A percentile compares a stretch with the other conserved stretches of the same genome.
Evolutionary conservation across 2,113 vertebrate genomes (phyloP).

Genomic region (Nematolebias whitei): DNA sequence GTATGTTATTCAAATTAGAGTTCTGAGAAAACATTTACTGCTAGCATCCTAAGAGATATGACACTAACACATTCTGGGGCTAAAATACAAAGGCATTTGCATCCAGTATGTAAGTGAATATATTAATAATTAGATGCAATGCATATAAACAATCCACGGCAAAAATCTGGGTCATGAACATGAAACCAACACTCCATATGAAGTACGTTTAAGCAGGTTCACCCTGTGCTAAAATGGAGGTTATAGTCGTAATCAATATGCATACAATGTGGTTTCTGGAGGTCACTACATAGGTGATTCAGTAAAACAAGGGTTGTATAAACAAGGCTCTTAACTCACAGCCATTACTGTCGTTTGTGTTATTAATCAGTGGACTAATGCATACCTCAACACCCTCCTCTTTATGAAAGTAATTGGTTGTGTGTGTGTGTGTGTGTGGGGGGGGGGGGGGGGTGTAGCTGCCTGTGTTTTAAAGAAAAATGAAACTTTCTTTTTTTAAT

Average conservation of each 20-base stretch:
- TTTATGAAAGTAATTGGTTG: slow-evolving; percentile 2
- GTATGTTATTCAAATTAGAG: neutral
- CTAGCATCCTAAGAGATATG: neutral
- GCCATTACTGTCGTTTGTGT: slow-evolving; percentile 13
- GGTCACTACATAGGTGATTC: slow-evolving; percentile 26
- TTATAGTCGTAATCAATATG: slow-evolving; percentile 18
- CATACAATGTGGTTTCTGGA: slow-evolving; percentile 13
- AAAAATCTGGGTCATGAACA: neutral
- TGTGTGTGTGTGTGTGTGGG: neutral
- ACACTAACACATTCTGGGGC: neutral
- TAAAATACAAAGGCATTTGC: neutral
- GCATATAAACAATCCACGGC: neutral
- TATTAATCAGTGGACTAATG: slow-evolving; percentile 12
- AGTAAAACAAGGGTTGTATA: slow-evolving; percentile 23
- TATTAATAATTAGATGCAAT: slow-evolving; percentile 1
- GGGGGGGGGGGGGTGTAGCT: too few relatives aligned
- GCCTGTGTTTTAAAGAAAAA: too few relatives aligned
- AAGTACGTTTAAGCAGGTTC: slow-evolving; percentile 9
- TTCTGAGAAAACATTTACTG: neutral
- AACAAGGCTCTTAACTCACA: slow-evolving; percentile 25
- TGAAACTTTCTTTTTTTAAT: neutral
- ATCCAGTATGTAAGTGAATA: neutral
- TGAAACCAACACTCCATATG: neutral
- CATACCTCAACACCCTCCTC: neutral
- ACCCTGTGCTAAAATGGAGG: neutral